Evolutionary conservation across 2,888 invertebrate genomes (phyloP).

Genomic region (Mayetiola destructor): DNA sequence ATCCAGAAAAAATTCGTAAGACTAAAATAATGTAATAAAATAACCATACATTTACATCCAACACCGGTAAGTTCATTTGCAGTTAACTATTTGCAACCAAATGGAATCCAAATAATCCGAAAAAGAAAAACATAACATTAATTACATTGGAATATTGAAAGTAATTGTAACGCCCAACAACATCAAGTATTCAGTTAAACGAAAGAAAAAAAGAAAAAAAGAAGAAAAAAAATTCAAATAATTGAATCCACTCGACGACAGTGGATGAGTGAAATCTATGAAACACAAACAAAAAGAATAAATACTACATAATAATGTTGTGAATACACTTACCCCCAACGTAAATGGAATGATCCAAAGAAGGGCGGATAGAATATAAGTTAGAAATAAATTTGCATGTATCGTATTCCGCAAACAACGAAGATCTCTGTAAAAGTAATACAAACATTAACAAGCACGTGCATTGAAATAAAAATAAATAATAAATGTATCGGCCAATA

Average conservation of each 20-base stretch:
- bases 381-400: constrained; percentile 86
- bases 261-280: background rate
- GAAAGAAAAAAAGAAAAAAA: background rate
- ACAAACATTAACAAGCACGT: too few species aligned
- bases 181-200: background rate
- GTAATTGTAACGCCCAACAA: background rate
- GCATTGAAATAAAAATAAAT: constrained; percentile 30
- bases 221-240: background rate
- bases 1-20: constrained; percentile 97
- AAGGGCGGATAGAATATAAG: constrained; percentile 75
- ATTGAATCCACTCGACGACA: background rate
- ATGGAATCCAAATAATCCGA: too few species aligned
- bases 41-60: constrained; percentile 52
- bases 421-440: constrained; percentile 85
- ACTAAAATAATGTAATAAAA: constrained; percentile 79
- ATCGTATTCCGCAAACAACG: constrained; percentile 85
- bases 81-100: too few species aligned
- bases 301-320: background rate
- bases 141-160: too few species aligned
- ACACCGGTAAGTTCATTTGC: constrained; percentile 34
- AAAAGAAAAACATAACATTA: too few species aligned
- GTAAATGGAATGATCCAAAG: constrained; percentile 77
- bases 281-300: background rate
- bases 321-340: constrained; percentile 45
- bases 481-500: background rate